Evolutionary conservation across 2,797 vertebrate species (phyloP).

Genomic region (Scleropages formosus): DNA sequence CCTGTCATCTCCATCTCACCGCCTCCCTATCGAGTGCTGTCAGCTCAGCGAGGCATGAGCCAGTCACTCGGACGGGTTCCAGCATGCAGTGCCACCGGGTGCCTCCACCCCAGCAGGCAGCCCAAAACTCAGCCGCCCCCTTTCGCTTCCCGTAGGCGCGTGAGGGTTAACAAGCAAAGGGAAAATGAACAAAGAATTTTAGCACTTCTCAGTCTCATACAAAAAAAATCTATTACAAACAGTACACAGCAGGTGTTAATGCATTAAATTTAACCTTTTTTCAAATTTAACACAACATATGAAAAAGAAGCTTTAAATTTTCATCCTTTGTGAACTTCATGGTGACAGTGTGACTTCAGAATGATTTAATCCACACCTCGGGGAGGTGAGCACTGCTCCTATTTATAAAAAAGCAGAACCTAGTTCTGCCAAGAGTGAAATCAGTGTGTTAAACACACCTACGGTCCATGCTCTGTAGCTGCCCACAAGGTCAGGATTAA

Average conservation of each 20-base stretch:
- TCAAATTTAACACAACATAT: background rate
- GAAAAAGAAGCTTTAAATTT: background rate
- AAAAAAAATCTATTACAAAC: background rate
- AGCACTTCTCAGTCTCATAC: no score
- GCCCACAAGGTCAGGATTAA: slow-evolving; percentile 28
- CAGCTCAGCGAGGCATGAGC: background rate
- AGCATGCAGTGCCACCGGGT: background rate
- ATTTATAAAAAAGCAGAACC: slow-evolving; percentile 36
- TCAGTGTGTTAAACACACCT: slow-evolving; percentile 29
- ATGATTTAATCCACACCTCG: slow-evolving; percentile 37
- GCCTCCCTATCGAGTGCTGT: background rate
- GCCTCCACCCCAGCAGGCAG: background rate
- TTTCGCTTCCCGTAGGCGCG: background rate
- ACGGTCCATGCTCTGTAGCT: slow-evolving; percentile 6
- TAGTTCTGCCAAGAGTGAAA: slow-evolving; percentile 6
- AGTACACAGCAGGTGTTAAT: background rate
- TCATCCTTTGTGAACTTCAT: background rate
- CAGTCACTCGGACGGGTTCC: background rate
- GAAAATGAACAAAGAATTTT: background rate
- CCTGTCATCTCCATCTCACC: background rate
- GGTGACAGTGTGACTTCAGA: background rate
- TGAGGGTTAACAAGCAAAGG: background rate
- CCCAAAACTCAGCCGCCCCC: background rate
- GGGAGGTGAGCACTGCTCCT: slow-evolving; percentile 23
- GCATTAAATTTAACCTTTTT: background rate